Percentiles rank a stretch among this genome's conserved stretches.
phyloP scores from a whole-genome alignment of 2,113 vertebrate genomes.

The Callocephalon fimbriatum region DNA sequence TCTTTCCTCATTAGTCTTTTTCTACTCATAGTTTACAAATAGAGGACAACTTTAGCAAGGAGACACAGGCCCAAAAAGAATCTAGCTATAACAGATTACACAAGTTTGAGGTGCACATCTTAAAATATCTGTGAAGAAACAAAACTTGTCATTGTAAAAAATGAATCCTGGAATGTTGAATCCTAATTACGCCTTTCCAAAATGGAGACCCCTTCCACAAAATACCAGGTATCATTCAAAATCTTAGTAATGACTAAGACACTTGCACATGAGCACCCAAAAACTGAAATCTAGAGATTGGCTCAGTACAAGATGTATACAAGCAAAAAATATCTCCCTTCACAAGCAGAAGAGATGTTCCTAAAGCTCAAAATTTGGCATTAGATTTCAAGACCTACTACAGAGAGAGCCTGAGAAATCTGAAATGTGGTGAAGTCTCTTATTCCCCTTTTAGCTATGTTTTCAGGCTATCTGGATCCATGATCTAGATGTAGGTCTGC shows the following conservation, averaged over 20 bases:
- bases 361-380: neutral
- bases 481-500: neutral
- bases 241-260: neutral
- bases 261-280: neutral
- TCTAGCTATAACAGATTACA: neutral
- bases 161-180: neutral
- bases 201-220: neutral
- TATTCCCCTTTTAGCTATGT: neutral
- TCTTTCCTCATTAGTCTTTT: neutral
- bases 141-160: neutral
- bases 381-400: slow-evolving; percentile 16
- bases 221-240: neutral
- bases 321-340: slow-evolving; percentile 5
- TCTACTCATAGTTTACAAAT: neutral
- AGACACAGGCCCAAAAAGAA: neutral
- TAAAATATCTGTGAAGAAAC: neutral
- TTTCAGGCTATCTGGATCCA: neutral
- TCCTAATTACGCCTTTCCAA: neutral
- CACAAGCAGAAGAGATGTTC: slow-evolving; percentile 30
- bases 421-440: neutral
- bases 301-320: neutral
- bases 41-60: neutral
- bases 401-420: slow-evolving; percentile 8
- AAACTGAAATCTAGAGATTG: neutral
- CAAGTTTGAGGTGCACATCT: neutral